These are phyloP conservation scores for Caenorhabditis inopinata DNA, from an alignment of 1,140 invertebrate species.

Conservation along the genomic window DNA sequence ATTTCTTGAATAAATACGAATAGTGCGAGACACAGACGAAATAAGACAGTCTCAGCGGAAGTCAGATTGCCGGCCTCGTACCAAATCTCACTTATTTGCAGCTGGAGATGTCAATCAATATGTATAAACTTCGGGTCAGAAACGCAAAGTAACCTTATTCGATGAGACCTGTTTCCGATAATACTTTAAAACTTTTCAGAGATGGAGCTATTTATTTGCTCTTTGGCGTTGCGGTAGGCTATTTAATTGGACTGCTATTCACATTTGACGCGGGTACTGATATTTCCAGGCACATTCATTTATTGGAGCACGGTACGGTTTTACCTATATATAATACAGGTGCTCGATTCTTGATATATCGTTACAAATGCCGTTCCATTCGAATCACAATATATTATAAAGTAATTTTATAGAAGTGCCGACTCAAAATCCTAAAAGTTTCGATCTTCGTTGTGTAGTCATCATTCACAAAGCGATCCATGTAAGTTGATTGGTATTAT, in stretches of 20 bases:
- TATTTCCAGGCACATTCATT: background rate
- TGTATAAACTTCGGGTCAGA: background rate
- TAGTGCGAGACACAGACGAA: background rate
- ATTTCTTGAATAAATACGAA: background rate
- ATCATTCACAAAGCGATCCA: background rate
- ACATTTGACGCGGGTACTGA: background rate
- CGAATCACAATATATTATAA: background rate
- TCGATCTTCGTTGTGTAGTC: background rate
- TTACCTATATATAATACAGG: background rate
- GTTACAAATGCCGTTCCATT: background rate
- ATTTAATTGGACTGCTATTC: background rate
- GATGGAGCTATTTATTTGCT: background rate
- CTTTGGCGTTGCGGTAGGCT: background rate
- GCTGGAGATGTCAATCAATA: slow-evolving; percentile 14
- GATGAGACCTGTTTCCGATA: too few relatives aligned
- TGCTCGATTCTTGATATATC: background rate
- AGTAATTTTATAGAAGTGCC: background rate
- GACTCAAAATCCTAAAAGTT: background rate
- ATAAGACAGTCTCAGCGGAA: background rate
- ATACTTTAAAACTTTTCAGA: too few relatives aligned
- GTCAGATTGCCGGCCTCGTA: background rate
- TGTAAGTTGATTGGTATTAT: background rate
- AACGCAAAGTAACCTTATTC: background rate
- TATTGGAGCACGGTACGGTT: background rate
- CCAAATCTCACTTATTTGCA: too few relatives aligned